Evolutionary conservation across 2,888 invertebrate species (phyloP).

Genomic region (Tiphia femorata): DNA sequence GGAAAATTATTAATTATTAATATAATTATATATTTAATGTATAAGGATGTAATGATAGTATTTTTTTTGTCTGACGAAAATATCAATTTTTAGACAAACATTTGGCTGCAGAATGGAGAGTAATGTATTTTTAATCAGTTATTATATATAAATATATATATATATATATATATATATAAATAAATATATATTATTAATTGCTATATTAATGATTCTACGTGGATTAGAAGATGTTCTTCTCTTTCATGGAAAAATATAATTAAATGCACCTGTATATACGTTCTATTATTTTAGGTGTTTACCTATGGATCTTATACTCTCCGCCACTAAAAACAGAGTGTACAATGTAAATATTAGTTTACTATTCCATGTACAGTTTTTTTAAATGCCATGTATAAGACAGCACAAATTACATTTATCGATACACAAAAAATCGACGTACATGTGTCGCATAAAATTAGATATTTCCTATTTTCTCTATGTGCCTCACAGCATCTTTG

Average conservation of each 20-base stretch:
- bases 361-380: constrained; percentile 9
- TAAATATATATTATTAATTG: constrained; percentile 47
- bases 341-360: constrained; percentile 14
- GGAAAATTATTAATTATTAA: constrained; percentile 55
- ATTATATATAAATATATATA: constrained; percentile 46
- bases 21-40: constrained; percentile 60
- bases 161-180: constrained; percentile 41
- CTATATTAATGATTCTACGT: constrained; percentile 57
- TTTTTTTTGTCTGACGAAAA: constrained; percentile 46
- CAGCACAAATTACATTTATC: background rate
- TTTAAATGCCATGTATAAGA: background rate
- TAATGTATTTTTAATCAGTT: constrained; percentile 63
- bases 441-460: constrained; percentile 11
- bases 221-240: constrained; percentile 62
- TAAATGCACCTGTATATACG: constrained; percentile 56
- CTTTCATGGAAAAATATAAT: constrained; percentile 65
- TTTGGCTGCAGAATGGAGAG: constrained; percentile 50
- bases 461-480: constrained; percentile 70
- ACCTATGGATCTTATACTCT: no score
- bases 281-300: constrained; percentile 35
- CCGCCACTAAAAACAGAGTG: background rate
- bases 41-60: constrained; percentile 53
- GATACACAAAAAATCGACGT: background rate
- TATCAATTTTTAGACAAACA: constrained; percentile 53
- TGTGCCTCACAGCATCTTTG: constrained; percentile 76